phyloP scores from a whole-genome alignment of 2,888 invertebrate genomes.

The Notodromas monacha region DNA sequence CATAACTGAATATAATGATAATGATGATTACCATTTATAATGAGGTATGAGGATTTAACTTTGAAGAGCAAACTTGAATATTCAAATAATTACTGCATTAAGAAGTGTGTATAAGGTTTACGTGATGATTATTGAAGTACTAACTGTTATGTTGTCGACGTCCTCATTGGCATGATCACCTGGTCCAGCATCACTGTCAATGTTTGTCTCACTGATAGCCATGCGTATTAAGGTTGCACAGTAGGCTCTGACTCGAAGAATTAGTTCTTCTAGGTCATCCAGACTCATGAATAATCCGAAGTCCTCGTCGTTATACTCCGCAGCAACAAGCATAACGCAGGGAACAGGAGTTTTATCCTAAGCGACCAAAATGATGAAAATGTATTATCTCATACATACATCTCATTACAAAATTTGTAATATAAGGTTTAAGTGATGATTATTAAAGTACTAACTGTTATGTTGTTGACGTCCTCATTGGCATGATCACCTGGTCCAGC shows the following conservation, averaged over 20 bases:
- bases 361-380: slow-evolving; percentile 4
- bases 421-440: no score
- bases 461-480: no score
- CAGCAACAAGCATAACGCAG: slow-evolving; percentile 4
- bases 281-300: slow-evolving; percentile 2
- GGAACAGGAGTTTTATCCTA: slow-evolving; percentile 4
- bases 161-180: slow-evolving; percentile 4
- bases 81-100: slow-evolving; percentile 2
- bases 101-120: slow-evolving; percentile 4
- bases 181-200: slow-evolving; percentile 4
- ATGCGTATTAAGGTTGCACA: slow-evolving; percentile 2
- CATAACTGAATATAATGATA: slow-evolving; percentile 2
- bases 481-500: no score
- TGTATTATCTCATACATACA: slow-evolving; percentile 4
- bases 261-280: slow-evolving; percentile 4
- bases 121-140: slow-evolving; percentile 4
- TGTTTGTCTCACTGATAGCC: slow-evolving; percentile 2
- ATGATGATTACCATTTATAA: slow-evolving; percentile 4
- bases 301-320: slow-evolving; percentile 4
- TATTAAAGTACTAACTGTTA: no score
- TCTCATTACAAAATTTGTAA: slow-evolving; percentile 1
- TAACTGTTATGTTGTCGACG: slow-evolving; percentile 2
- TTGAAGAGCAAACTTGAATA: slow-evolving; percentile 4
- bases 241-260: slow-evolving; percentile 4
- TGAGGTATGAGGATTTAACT: slow-evolving; percentile 4